phyloP scores from a whole-genome alignment of 2,797 vertebrate genomes.

The Tenualosa ilisha region DNA sequence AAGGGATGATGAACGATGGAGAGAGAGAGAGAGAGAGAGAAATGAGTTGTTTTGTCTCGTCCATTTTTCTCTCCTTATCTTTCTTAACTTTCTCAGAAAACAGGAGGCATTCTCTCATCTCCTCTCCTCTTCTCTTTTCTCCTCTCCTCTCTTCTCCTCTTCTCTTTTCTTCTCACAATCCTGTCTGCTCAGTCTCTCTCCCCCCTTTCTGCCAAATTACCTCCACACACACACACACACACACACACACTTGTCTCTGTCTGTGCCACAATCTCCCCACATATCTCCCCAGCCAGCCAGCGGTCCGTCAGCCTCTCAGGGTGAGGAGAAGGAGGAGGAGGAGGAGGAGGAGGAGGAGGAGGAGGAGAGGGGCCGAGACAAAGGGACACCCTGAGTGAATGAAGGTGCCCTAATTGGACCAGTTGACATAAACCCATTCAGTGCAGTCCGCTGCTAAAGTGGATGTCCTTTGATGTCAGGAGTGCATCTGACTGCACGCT shows the following conservation, averaged over 20 bases:
- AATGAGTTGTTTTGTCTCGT: not conserved
- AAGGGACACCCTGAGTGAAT: not conserved
- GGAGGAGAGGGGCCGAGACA: not conserved
- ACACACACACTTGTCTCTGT: slow-evolving; percentile 16
- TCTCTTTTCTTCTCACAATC: not conserved
- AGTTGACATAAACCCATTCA: too few relatives aligned
- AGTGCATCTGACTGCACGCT: not conserved
- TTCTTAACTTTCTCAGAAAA: not conserved
- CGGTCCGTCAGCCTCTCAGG: too few relatives aligned
- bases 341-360: not conserved
- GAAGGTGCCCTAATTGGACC: too few relatives aligned
- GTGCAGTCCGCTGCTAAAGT: not conserved
- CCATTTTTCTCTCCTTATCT: not conserved
- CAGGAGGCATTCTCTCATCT: not conserved
- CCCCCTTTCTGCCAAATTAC: not conserved
- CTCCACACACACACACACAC: not conserved
- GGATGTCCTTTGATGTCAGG: not conserved
- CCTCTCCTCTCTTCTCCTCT: slow-evolving; percentile 42
- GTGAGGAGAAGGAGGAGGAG: too few relatives aligned
- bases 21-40: not conserved
- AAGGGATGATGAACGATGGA: not conserved
- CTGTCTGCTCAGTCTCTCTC: not conserved
- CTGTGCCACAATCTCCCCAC: not conserved
- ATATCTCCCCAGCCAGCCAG: too few relatives aligned
- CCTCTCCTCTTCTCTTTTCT: not conserved